phyloP scores from a whole-genome alignment of 2,888 invertebrate genomes.

The Megastigmus dorsalis region DNA sequence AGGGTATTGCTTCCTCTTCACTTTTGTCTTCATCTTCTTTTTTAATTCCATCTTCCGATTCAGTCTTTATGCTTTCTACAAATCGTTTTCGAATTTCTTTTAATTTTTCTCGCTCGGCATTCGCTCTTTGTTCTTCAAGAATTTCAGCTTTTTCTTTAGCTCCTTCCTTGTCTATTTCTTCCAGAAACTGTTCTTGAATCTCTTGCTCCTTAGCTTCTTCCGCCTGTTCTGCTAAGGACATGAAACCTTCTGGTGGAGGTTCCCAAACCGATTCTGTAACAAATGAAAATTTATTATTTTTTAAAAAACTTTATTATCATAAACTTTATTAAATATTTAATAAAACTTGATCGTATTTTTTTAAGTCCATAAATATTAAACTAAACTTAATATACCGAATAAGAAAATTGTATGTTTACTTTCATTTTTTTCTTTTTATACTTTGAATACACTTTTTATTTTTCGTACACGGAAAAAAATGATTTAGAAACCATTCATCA shows the following conservation, averaged over 20 bases:
- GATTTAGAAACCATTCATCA: too few species aligned
- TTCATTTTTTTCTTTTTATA: too few species aligned
- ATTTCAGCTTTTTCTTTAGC: constrained; percentile 72
- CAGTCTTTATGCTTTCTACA: constrained; percentile 75
- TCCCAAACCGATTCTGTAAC: constrained; percentile 85
- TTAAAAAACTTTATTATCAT: too few species aligned
- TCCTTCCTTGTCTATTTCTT: constrained; percentile 75
- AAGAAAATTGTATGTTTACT: too few species aligned
- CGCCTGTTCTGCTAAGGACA: constrained; percentile 81
- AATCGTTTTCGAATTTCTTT: constrained; percentile 70
- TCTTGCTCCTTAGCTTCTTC: constrained; percentile 76
- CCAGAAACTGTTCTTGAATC: constrained; percentile 74
- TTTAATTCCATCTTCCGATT: constrained; percentile 70
- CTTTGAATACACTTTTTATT: too few species aligned
- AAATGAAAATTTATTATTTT: neutral
- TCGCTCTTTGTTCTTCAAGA: constrained; percentile 70
- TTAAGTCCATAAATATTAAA: too few species aligned
- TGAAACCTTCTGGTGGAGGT: constrained; percentile 83
- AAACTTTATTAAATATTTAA: too few species aligned
- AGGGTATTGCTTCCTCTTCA: constrained; percentile 69
- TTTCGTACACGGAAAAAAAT: too few species aligned
- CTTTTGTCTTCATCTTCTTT: constrained; percentile 68
- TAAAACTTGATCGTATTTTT: too few species aligned
- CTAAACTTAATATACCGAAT: too few species aligned
- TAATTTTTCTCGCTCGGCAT: constrained; percentile 66